Conservation (phyloP, 2,113 vertebrate species). For the Lepus timidus region DNA sequence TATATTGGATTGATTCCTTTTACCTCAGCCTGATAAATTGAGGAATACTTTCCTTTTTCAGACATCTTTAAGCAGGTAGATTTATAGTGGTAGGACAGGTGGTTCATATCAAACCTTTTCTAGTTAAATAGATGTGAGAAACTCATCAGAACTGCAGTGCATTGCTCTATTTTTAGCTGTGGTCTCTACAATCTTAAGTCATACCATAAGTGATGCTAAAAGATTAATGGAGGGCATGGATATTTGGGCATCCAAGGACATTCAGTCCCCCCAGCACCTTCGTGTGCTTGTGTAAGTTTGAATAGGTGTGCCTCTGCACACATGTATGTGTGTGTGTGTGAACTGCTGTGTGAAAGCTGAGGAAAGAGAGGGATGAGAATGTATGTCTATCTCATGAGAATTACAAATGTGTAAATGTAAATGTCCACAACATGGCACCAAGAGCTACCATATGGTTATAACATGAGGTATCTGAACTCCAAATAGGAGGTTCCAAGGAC, state of each 20-base stretch:
- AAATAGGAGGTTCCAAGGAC: background rate
- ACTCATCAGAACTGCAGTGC: background rate
- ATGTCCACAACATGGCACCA: too few species aligned
- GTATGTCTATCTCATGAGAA: background rate
- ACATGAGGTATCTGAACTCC: background rate
- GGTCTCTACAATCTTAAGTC: background rate
- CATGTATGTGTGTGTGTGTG: background rate
- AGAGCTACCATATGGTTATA: background rate
- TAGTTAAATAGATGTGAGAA: background rate
- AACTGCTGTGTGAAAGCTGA: background rate
- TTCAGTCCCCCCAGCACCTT: background rate
- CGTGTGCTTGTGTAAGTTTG: background rate
- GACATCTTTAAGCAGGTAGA: background rate
- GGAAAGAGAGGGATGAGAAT: background rate
- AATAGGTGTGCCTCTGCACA: background rate
- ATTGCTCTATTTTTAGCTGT: background rate
- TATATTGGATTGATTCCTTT: background rate
- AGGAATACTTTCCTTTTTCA: background rate
- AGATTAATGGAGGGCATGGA: background rate
- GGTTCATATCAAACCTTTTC: background rate
- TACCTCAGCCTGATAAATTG: background rate
- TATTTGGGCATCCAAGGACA: background rate
- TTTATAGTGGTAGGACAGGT: background rate
- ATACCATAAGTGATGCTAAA: background rate
- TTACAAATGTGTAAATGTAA: fast-evolving